These are phyloP conservation scores for Anguilla rostrata DNA, from an alignment of 2,113 vertebrate genomes.

Conservation along the genomic window DNA sequence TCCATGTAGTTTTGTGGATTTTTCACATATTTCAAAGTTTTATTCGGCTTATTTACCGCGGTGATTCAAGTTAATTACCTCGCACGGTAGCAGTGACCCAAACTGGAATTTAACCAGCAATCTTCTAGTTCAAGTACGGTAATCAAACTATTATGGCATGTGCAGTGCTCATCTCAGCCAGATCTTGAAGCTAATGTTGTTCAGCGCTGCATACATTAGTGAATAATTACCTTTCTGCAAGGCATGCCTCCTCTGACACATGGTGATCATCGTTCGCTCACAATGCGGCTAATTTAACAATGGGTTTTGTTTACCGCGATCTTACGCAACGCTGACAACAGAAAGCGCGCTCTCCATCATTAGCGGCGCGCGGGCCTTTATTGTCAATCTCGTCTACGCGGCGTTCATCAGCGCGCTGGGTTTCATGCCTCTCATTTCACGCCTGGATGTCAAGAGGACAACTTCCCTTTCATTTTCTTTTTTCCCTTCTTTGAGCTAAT, in stretches of 20 bases:
- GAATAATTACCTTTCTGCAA: conserved; percentile 1
- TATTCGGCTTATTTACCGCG: background rate
- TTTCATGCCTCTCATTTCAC: conserved; percentile 11
- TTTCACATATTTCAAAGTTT: background rate
- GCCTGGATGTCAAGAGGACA: background rate
- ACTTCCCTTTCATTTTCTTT: background rate
- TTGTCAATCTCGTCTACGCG: background rate
- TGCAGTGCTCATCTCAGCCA: background rate
- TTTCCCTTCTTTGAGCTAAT: background rate
- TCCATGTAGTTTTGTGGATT: background rate
- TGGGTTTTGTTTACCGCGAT: conserved; percentile 14
- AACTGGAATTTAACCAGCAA: background rate
- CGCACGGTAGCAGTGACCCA: background rate
- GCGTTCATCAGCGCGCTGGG: background rate
- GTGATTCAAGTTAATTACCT: background rate
- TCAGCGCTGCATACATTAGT: background rate
- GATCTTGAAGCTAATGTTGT: background rate
- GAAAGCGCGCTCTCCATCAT: background rate
- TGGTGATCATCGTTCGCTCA: background rate
- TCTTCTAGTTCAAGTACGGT: background rate
- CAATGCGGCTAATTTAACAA: conserved; percentile 5
- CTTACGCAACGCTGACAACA: background rate
- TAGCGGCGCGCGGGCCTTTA: background rate
- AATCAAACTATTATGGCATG: background rate
- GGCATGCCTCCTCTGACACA: background rate